Percentiles rank a stretch among this genome's conserved stretches.
Evolutionary conservation across 2,113 vertebrate genomes (phyloP).

Genomic region (Astur gentilis): DNA sequence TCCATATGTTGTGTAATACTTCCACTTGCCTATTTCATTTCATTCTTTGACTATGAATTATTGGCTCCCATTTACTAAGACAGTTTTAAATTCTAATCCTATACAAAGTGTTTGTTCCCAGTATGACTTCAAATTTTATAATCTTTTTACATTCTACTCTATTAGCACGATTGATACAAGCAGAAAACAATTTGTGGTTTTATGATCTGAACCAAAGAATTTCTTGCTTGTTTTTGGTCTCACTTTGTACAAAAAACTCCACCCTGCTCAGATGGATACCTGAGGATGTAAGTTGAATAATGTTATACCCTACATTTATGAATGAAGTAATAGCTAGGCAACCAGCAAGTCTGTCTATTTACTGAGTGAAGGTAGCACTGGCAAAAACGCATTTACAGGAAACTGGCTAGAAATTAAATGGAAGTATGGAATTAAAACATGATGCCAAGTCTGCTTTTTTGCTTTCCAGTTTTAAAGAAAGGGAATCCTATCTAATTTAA

Average conservation of each 20-base stretch:
- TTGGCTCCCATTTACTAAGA: background rate
- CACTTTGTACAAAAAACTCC: background rate
- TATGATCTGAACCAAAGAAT: background rate
- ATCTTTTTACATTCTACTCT: background rate
- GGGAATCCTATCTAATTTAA: background rate
- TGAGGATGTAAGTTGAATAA: background rate
- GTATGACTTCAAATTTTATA: background rate
- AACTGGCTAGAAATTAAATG: background rate
- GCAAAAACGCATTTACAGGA: background rate
- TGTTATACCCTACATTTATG: background rate
- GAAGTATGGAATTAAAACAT: background rate
- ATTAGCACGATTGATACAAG: background rate
- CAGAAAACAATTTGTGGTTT: background rate
- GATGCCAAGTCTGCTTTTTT: background rate
- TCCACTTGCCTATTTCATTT: background rate
- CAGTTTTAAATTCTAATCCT: background rate
- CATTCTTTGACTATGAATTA: background rate
- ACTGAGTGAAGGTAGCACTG: background rate
- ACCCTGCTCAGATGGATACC: background rate
- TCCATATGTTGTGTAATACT: background rate
- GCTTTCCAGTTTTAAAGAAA: background rate
- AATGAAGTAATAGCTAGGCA: background rate
- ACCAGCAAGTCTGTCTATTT: background rate
- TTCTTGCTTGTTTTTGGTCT: background rate
- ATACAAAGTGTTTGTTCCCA: background rate